Evolutionary conservation across 2,797 vertebrate genomes (phyloP), one percentile per base, ranked within the genome.

Genomic region (Lithobates sylvaticus): DNA sequence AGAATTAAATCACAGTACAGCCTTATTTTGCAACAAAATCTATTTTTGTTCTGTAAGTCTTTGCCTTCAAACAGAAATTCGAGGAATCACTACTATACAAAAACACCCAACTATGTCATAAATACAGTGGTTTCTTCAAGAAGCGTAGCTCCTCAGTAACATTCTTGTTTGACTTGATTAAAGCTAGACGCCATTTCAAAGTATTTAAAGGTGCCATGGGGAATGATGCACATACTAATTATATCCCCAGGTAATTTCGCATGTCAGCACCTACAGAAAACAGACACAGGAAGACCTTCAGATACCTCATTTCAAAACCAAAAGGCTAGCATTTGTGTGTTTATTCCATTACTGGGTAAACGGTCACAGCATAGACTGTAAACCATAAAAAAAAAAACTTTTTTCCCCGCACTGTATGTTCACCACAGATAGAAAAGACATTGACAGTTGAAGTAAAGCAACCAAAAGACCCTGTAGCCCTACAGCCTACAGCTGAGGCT

Each of bases 251-350:
- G 64, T 54, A 61, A 58, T 54, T 84, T 76, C 27, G 26, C 4
- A 70, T 27, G 58, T 61, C 21, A 47, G 42, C 64, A 54, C 64
- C 18, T 76, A 69, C 21, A 68, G 15, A 67, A 76, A 26, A 50
- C 61, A 75, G 76, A 65, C 64, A 81, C 70, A 64, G 68, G 44
- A 81, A 71, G 68, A 26, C n/a, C 50, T 26, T 29, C 29, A 71
- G 70, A 44, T 74, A 81, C 79, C 12, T 27, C 26, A 36, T 42
- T 74, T 36, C 61, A 26, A 73, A 82, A 71, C 27, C 36, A 23
- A 72, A 72, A 27, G 42, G 67, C 42, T 47, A 69, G 16, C 71
- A 9, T 27, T 16, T 29, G 27, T 29, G 26, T 67, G n/a, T 4
- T 27, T 67, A 67, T 67, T 29, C n/a, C 12, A 67, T 5, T 27